Evolutionary conservation across 1,140 invertebrate genomes (phyloP).

Genomic region (Ceratosolen fusciceps): DNA sequence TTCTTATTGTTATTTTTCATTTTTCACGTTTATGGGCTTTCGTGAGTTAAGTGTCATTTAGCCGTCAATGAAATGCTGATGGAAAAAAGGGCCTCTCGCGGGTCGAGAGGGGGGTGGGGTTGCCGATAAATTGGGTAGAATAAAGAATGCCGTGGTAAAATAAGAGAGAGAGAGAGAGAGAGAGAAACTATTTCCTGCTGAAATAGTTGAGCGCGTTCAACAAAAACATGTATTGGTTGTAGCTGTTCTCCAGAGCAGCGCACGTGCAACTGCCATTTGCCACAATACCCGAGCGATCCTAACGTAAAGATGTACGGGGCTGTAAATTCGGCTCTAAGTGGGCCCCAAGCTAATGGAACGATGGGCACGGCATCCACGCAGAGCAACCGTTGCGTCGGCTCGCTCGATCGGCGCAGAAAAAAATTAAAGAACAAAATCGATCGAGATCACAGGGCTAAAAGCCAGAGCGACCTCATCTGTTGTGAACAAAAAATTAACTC

Average conservation of each 20-base stretch:
- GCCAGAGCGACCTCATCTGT: slow-evolving; percentile 63
- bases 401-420: slow-evolving; percentile 61
- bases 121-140: too few relatives aligned
- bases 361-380: background rate
- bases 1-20: too few relatives aligned
- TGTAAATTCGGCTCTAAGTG: background rate
- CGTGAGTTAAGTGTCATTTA: too few relatives aligned
- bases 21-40: too few relatives aligned
- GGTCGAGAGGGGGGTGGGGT: too few relatives aligned
- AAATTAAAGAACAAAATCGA: slow-evolving; percentile 60
- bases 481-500: slow-evolving; percentile 57
- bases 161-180: too few relatives aligned
- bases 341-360: background rate
- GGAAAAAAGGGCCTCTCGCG: too few relatives aligned
- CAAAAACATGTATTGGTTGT: background rate
- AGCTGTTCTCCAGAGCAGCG: slow-evolving; percentile 9
- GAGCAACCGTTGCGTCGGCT: slow-evolving; percentile 53
- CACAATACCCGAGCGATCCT: background rate
- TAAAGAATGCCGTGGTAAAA: too few relatives aligned
- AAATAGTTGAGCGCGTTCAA: slow-evolving; percentile 12
- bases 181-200: too few relatives aligned
- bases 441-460: slow-evolving; percentile 62
- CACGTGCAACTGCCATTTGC: slow-evolving; percentile 4
- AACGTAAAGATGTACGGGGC: background rate
- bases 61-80: too few relatives aligned